phyloP scores from a whole-genome alignment of 1,140 invertebrate species.

The Sinonovacula constricta region DNA sequence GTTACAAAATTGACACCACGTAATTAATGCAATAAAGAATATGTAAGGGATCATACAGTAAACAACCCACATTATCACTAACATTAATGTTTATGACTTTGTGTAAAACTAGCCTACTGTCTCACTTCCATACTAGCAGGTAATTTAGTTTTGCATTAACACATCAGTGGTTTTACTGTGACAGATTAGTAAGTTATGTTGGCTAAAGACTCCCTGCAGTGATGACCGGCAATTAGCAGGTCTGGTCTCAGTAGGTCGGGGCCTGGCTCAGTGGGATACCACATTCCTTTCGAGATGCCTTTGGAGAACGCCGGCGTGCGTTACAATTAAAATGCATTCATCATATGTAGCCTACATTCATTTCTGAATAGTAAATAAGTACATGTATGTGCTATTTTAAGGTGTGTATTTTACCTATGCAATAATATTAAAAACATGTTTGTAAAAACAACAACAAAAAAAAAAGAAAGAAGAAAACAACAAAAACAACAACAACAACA shows the following conservation, averaged over 20 bases:
- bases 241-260: background rate
- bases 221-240: background rate
- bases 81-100: background rate
- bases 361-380: too few species aligned
- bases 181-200: background rate
- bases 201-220: background rate
- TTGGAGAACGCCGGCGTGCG: background rate
- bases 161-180: background rate
- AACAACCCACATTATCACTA: conserved; percentile 1
- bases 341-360: too few species aligned
- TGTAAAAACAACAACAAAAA: too few species aligned
- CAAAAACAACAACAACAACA: too few species aligned
- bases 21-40: conserved; percentile 1
- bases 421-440: too few species aligned
- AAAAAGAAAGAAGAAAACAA: too few species aligned
- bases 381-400: too few species aligned
- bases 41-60: background rate
- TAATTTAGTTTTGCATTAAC: conserved; percentile 1
- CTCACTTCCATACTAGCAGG: background rate
- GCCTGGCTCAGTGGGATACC: background rate
- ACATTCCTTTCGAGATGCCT: background rate
- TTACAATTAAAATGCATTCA: too few species aligned
- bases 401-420: too few species aligned
- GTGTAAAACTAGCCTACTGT: background rate
- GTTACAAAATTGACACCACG: too few species aligned